Evolutionary conservation across 2,888 invertebrate genomes (phyloP).

Genomic region (Phalangium opilio): DNA sequence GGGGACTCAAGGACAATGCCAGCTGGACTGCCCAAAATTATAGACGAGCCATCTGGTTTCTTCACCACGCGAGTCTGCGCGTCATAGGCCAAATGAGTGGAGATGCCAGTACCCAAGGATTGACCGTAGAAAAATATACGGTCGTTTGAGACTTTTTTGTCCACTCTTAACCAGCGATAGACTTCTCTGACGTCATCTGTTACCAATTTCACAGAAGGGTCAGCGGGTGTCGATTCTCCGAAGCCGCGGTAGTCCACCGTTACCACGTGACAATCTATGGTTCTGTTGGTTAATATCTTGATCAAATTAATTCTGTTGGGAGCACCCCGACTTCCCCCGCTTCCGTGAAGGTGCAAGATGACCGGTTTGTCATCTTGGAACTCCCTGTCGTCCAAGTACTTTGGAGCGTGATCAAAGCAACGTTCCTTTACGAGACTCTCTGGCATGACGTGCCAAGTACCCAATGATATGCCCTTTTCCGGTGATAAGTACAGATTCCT

Average conservation of each 20-base stretch:
- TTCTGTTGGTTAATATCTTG: constrained; percentile 40
- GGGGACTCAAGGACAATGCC: constrained; percentile 82
- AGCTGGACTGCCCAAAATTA: constrained; percentile 25
- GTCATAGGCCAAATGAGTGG: constrained; percentile 43
- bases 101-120: constrained; percentile 66
- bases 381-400: constrained; percentile 4
- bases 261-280: constrained; percentile 56
- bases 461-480: too few species aligned
- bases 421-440: background rate
- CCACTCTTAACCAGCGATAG: constrained; percentile 48
- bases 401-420: too few species aligned
- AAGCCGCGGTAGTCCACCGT: constrained; percentile 63
- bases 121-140: constrained; percentile 87
- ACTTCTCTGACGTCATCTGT: constrained; percentile 64
- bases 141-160: constrained; percentile 40
- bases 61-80: constrained; percentile 33
- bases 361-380: constrained; percentile 34
- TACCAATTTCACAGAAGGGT: constrained; percentile 56
- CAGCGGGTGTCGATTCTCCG: constrained; percentile 36
- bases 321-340: constrained; percentile 52
- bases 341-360: constrained; percentile 55
- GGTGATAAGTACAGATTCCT: too few species aligned
- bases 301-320: constrained; percentile 58
- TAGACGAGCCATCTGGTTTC: constrained; percentile 40
- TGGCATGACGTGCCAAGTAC: too few species aligned